These are phyloP conservation scores for Morpho deidamia DNA, from an alignment of 2,888 invertebrate genomes.

Conservation along the genomic window DNA sequence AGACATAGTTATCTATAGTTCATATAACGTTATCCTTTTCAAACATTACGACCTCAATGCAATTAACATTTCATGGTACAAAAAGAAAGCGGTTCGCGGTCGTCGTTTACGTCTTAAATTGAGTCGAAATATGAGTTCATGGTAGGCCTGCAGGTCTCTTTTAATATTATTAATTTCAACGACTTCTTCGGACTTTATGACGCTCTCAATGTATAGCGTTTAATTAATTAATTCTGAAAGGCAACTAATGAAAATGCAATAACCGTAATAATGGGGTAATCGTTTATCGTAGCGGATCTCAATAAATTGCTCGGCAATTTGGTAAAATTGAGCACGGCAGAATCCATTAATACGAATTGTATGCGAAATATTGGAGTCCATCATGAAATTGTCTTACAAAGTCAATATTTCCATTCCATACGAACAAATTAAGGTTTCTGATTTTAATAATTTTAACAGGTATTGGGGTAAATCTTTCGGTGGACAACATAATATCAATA, in stretches of 20 bases:
- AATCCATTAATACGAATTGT: slow-evolving; percentile 21
- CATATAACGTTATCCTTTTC: too few relatives aligned
- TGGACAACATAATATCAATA: too few relatives aligned
- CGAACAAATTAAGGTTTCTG: neutral
- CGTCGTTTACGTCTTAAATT: too few relatives aligned
- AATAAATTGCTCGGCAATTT: slow-evolving; percentile 22
- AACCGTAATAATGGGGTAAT: slow-evolving; percentile 22
- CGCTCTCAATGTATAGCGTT: slow-evolving; percentile 20
- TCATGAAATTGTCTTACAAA: slow-evolving; percentile 5
- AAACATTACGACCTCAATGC: too few relatives aligned
- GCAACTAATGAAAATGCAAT: slow-evolving; percentile 18
- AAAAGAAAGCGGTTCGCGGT: too few relatives aligned
- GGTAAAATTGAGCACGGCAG: slow-evolving; percentile 19
- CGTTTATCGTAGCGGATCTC: slow-evolving; percentile 16
- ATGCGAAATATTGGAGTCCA: slow-evolving; percentile 9
- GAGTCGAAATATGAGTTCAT: too few relatives aligned
- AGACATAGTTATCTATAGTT: too few relatives aligned
- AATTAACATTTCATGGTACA: too few relatives aligned
- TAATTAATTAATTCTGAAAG: slow-evolving; percentile 23
- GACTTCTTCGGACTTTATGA: slow-evolving; percentile 16
- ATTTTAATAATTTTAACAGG: neutral
- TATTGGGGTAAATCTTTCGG: too few relatives aligned
- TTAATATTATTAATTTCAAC: slow-evolving; percentile 23
- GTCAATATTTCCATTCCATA: neutral
- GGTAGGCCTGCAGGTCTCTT: too few relatives aligned